Evolutionary conservation across 2,888 invertebrate genomes (phyloP).

Genomic region (Coenonympha arcania): DNA sequence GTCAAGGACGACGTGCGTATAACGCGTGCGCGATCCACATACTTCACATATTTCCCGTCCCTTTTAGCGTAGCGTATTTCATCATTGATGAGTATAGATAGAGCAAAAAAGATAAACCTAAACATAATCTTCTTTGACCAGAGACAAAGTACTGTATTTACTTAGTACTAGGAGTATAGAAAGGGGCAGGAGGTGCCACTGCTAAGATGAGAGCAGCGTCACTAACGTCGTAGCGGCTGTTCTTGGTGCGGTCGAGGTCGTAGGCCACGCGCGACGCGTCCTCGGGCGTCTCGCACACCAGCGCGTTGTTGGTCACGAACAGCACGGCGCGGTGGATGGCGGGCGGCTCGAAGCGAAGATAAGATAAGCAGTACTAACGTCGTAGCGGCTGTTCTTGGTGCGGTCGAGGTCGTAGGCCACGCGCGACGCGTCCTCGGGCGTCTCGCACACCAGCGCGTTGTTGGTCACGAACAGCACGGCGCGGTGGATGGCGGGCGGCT

Average conservation of each 20-base stretch:
- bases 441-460: conserved; percentile 99
- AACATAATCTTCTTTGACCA: too few relatives aligned
- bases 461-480: conserved; percentile 99
- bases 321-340: conserved; percentile 96
- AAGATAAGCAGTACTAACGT: conserved; percentile 71
- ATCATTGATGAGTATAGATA: too few relatives aligned
- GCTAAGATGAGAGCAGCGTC: background rate
- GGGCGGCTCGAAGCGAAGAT: conserved; percentile 91
- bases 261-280: conserved; percentile 97
- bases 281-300: conserved; percentile 99
- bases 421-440: conserved; percentile 97
- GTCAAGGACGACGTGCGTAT: too few relatives aligned
- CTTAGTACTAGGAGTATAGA: too few relatives aligned
- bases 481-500: conserved; percentile 93
- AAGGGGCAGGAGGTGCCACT: too few relatives aligned
- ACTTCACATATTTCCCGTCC: too few relatives aligned
- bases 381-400: conserved; percentile 82
- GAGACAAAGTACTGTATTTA: too few relatives aligned
- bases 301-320: conserved; percentile 98
- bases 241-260: conserved; percentile 82
- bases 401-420: conserved; percentile 93
- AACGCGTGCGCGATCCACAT: too few relatives aligned
- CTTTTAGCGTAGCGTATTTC: too few relatives aligned
- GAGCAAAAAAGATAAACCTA: too few relatives aligned
- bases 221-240: conserved; percentile 85